These are phyloP conservation scores for Phortica magna DNA, from an alignment of 2,888 invertebrate genomes.

Conservation along the genomic window DNA sequence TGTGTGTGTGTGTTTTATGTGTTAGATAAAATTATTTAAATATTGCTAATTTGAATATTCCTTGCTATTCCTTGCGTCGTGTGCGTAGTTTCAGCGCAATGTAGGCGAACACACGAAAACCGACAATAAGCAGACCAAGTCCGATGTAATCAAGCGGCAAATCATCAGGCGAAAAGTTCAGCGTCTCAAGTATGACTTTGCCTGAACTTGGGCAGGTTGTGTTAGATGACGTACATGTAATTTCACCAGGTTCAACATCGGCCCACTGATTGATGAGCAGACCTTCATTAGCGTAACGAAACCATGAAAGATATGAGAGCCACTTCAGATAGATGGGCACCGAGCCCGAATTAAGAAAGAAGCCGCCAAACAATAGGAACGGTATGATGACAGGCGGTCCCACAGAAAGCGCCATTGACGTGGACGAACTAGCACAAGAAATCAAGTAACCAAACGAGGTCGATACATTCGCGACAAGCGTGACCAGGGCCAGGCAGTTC, in stretches of 20 bases:
- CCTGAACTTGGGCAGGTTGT: constrained; percentile 89
- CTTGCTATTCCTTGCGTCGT: constrained; percentile 80
- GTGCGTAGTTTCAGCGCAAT: constrained; percentile 85
- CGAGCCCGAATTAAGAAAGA: constrained; percentile 94
- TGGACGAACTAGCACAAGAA: constrained; percentile 89
- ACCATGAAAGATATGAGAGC: constrained; percentile 94
- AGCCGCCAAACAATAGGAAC: constrained; percentile 96
- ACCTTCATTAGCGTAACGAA: constrained; percentile 94
- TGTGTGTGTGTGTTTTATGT: neutral
- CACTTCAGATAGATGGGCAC: constrained; percentile 91
- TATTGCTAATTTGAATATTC: constrained; percentile 12
- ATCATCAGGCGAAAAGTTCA: constrained; percentile 86
- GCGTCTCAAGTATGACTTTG: constrained; percentile 86
- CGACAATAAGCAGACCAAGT: constrained; percentile 84
- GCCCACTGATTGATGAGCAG: constrained; percentile 93
- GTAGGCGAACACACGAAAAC: constrained; percentile 88
- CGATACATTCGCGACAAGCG: constrained; percentile 92
- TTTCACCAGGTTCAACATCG: constrained; percentile 84
- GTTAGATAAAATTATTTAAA: neutral
- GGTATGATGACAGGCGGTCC: constrained; percentile 96
- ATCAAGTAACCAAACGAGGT: constrained; percentile 95
- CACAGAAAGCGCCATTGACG: constrained; percentile 92
- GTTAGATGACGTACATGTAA: constrained; percentile 86
- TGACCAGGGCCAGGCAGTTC: constrained; percentile 85
- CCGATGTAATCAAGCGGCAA: constrained; percentile 85